A percentile compares a stretch with the other conserved stretches of the same genome.
These are phyloP conservation scores for Loriculus beryllinus DNA, from an alignment of 2,797 vertebrate genomes.

Conservation along the genomic window DNA sequence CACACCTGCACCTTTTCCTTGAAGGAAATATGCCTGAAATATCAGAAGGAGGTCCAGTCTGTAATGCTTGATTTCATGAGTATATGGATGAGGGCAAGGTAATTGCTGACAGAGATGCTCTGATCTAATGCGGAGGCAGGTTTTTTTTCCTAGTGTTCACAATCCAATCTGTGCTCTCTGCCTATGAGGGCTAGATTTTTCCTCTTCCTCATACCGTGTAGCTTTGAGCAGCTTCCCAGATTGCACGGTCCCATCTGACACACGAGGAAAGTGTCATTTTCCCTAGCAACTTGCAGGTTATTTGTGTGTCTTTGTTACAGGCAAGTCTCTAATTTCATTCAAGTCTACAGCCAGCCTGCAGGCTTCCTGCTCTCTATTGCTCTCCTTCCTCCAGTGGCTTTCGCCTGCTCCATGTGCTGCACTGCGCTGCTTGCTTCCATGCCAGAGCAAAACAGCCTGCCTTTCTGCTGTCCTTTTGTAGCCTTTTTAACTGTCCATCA, in stretches of 20 bases:
- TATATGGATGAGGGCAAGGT: background rate
- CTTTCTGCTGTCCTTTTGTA: background rate
- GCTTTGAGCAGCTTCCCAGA: background rate
- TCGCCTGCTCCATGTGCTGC: background rate
- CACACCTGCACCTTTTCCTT: background rate
- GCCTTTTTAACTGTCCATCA: background rate
- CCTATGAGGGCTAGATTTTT: accelerated
- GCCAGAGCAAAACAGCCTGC: background rate
- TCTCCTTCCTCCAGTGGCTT: background rate
- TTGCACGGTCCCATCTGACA: background rate
- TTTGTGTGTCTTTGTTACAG: background rate
- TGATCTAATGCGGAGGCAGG: background rate
- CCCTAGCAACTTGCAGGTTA: background rate
- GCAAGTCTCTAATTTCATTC: background rate
- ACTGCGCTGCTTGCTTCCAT: background rate
- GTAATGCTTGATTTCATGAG: background rate
- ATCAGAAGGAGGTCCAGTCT: background rate
- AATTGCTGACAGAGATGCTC: background rate
- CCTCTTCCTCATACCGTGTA: background rate
- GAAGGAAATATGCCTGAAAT: background rate
- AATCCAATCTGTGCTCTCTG: background rate
- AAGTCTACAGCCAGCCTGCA: background rate
- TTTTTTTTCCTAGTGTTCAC: background rate
- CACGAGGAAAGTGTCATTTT: background rate
- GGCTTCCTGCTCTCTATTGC: background rate